Evolutionary conservation across 2,797 vertebrate species (phyloP), one percentile per base, ranked within the genome.

Genomic region (Threskiornis aethiopicus): DNA sequence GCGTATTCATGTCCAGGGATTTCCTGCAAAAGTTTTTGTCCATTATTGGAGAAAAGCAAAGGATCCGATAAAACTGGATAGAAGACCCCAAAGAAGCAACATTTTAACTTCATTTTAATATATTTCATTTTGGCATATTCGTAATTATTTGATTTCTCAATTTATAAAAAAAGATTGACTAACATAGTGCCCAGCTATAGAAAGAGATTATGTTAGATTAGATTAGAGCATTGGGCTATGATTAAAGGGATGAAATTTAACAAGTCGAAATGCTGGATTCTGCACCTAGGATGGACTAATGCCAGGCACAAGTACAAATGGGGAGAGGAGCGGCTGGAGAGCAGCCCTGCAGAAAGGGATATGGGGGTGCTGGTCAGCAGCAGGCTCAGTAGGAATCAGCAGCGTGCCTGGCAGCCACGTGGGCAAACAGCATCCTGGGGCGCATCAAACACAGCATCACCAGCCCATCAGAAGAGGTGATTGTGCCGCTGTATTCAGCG

Each of bases 401-500:
- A 61, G 35, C 1, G 35, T 59, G 35, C 35, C 58, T 28, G 58
- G 35, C 35, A 61, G 58, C 35, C 58, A 39, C 9, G 58, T 9
- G 16, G 25, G 35, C 7, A 61, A 61, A 61, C 24, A 1, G 1
- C 35, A 18, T 6, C 35, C 16, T 28, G 25, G 35, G 35, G 58
- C 19, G 58, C 35, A 39, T 61, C 8, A 61, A 39, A 39, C 5
- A 39, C 16, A 61, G 58, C 16, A 19, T 9, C 26, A 13, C 35
- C 58, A 61, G 8, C 35, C 8, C 1, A 35, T 9, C 58, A 61
- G 26, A 28, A 61, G 35, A 37, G 16, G 58, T 7, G 14, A 58
- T 16, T 8, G 16, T 25, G n/a, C 14, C 0, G 4, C 21, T 58
- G 57, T 25, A 35, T 35, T 16, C n/a, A 25, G 15, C 6, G 0